Conservation (phyloP, 1,140 invertebrate species). For the Dryas iulia region DNA sequence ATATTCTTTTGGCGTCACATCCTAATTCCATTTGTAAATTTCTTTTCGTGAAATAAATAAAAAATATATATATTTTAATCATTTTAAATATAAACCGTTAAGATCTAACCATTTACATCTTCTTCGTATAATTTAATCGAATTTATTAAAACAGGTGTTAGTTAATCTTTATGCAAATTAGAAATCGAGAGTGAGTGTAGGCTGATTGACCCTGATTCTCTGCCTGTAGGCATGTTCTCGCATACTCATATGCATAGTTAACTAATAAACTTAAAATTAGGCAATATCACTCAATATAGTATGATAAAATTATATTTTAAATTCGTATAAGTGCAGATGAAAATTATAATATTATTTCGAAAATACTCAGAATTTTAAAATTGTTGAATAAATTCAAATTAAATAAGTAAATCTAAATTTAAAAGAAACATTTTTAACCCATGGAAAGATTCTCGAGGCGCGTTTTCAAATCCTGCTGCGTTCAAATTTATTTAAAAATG, state of each 20-base stretch:
- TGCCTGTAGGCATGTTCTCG: conserved; percentile 29
- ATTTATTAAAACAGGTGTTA: conserved; percentile 2
- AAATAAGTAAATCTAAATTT: too few species aligned
- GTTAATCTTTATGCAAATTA: not conserved
- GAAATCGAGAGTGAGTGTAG: conserved; percentile 30
- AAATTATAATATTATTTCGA: not conserved
- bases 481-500: too few species aligned
- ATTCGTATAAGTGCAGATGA: not conserved
- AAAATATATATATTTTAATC: not conserved
- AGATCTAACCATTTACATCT: conserved; percentile 4
- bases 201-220: conserved; percentile 37
- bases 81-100: not conserved
- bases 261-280: not conserved
- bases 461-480: too few species aligned
- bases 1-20: not conserved
- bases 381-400: not conserved
- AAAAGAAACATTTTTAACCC: too few species aligned
- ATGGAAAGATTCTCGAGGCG: too few species aligned
- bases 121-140: not conserved
- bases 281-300: not conserved
- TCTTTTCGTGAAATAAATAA: not conserved
- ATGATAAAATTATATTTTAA: not conserved
- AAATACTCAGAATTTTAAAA: not conserved
- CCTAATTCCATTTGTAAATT: too few species aligned
- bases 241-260: conserved; percentile 10